These are phyloP conservation scores for Urocitellus parryii DNA, from an alignment of 2,113 vertebrate species.

Conservation along the genomic window DNA sequence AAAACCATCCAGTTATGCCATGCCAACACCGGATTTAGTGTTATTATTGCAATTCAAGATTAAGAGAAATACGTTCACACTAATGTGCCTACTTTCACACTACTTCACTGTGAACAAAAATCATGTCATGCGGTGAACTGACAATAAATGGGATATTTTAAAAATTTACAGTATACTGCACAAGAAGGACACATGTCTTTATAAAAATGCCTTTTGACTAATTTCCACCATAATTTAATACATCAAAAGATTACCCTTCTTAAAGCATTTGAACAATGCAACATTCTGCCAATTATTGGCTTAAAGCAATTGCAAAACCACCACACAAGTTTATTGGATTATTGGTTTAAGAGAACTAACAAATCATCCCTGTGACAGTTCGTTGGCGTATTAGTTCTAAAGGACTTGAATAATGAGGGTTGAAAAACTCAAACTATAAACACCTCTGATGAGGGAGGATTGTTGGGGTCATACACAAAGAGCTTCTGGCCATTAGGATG, in stretches of 20 bases:
- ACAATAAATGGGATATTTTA: slow-evolving; percentile 74
- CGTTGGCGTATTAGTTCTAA: slow-evolving; percentile 51
- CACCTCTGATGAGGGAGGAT: slow-evolving; percentile 93
- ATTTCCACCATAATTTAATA: slow-evolving; percentile 74
- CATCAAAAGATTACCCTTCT: slow-evolving; percentile 76
- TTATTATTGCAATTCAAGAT: slow-evolving; percentile 73
- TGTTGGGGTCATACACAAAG: slow-evolving; percentile 85
- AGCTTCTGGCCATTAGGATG: slow-evolving; percentile 92
- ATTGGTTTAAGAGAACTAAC: slow-evolving; percentile 59
- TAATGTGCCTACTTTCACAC: background rate
- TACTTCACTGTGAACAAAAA: slow-evolving; percentile 46
- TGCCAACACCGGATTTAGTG: slow-evolving; percentile 70
- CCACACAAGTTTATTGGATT: slow-evolving; percentile 49
- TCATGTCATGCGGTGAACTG: slow-evolving; percentile 62
- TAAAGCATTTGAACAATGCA: slow-evolving; percentile 64
- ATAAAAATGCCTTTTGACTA: slow-evolving; percentile 67
- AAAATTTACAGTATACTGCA: slow-evolving; percentile 58
- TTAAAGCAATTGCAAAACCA: slow-evolving; percentile 73
- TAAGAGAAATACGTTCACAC: slow-evolving; percentile 56
- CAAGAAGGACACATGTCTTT: slow-evolving; percentile 51
- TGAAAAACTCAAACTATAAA: slow-evolving; percentile 60
- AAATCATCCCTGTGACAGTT: slow-evolving; percentile 42
- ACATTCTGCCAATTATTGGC: slow-evolving; percentile 77
- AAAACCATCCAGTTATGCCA: slow-evolving; percentile 55
- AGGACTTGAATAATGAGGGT: slow-evolving; percentile 63